These are phyloP conservation scores for Calliphora vomitoria DNA, from an alignment of 2,888 invertebrate genomes.

Conservation along the genomic window DNA sequence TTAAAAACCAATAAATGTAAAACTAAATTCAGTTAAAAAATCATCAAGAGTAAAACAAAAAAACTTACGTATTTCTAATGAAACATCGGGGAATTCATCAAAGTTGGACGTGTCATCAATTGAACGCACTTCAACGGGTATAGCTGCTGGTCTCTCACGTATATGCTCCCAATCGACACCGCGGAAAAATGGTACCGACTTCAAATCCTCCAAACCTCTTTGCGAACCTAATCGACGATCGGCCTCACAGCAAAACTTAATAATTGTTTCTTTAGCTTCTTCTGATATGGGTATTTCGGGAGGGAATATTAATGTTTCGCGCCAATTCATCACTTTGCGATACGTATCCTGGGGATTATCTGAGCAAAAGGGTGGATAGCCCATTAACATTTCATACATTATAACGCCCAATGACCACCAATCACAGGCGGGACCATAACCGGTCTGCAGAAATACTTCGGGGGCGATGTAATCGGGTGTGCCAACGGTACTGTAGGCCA, in stretches of 20 bases:
- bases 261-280: constrained; percentile 97
- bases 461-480: constrained; percentile 99
- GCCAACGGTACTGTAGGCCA: constrained; percentile 97
- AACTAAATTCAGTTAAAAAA: no score
- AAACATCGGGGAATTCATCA: constrained; percentile 99
- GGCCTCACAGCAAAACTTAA: constrained; percentile 98
- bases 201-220: constrained; percentile 96
- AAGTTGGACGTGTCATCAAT: constrained; percentile 99
- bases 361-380: constrained; percentile 99
- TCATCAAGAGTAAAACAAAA: no score
- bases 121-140: constrained; percentile 98
- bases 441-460: constrained; percentile 98
- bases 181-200: constrained; percentile 96
- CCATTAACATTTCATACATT: constrained; percentile 99
- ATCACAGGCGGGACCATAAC: constrained; percentile 98
- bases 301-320: constrained; percentile 98
- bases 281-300: constrained; percentile 99
- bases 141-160: constrained; percentile 98
- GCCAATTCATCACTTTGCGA: constrained; percentile 99
- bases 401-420: constrained; percentile 99
- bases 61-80: constrained; percentile 97
- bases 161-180: constrained; percentile 99
- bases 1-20: no score
- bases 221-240: constrained; percentile 96
- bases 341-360: constrained; percentile 88